A percentile compares a stretch with the other conserved stretches of the same genome.
Conservation (phyloP, 2,113 vertebrate genomes). For the Scolopax mira region DNA sequence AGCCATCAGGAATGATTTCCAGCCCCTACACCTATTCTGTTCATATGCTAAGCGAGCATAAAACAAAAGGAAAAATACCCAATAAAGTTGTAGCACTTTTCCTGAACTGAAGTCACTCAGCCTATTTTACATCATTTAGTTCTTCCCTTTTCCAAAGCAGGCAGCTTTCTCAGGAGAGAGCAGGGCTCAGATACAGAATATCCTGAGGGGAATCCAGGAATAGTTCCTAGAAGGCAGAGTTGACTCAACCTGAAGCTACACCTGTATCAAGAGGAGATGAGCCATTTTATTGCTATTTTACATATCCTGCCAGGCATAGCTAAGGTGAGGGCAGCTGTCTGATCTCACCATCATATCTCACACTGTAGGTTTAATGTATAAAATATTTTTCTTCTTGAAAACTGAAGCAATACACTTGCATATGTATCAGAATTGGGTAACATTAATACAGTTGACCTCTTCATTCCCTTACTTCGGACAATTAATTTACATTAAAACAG, state of each 20-base stretch:
- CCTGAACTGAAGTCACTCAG: not conserved
- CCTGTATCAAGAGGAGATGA: not conserved
- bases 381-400: not conserved
- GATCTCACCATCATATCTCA: not conserved
- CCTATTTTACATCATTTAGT: not conserved
- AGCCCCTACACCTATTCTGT: not conserved
- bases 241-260: not conserved
- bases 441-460: not conserved
- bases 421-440: not conserved
- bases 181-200: not conserved
- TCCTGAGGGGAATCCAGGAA: not conserved
- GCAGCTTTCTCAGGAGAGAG: not conserved
- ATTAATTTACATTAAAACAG: not conserved
- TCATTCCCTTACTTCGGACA: not conserved
- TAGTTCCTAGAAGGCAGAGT: not conserved
- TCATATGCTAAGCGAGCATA: not conserved
- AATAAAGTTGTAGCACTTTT: not conserved
- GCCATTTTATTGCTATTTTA: not conserved
- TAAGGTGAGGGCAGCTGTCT: not conserved
- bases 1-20: not conserved
- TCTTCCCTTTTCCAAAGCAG: not conserved
- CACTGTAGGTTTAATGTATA: not conserved
- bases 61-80: not conserved
- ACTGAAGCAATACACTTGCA: not conserved
- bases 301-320: not conserved